Base-by-base conservation (phyloP, 1,140 invertebrate genomes). In the Drosophila dunni region DNA sequence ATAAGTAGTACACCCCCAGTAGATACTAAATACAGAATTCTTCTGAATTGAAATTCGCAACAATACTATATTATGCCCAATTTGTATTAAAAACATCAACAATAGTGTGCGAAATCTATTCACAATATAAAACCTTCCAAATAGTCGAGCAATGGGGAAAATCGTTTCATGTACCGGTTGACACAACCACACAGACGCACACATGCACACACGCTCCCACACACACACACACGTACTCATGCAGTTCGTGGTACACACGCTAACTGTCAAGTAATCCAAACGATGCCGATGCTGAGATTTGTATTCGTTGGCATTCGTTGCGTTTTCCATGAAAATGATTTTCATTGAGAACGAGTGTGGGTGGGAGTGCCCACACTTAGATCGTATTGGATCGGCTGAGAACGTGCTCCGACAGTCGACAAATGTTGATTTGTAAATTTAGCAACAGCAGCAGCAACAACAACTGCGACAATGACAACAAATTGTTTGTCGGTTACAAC, bases 101-200 rank as follows among this genome's bases (percentile, higher is more conserved):
- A 64, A 60, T 70, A 56, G 24, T 34, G 40, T 45, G 54, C 57
- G 62, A 70, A 81, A 79, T 69, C 79, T 66, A 75, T 78, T 70
- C 48, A 76, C 61, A 63, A 80, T 81, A 78, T 63, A 68, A 65
- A 66, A 66, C 56, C 34, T 48, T 50, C 68, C 15, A 66, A 75
- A 78, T 61, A 71, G 72, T 67, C n/a, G 34, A 77, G 65, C 62
- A 67, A 53, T 62, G 45, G 54, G 65, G 48, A 45, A 75, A 72
- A 79, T 72, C 78, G 75, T 86, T 81, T 85, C 68, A 79, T 76
- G 40, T 82, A 75, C 82, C 82, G 82, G 82, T 78, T 69, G 24
- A 40, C 44, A 65, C 29, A 54, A 48, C 64, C 44, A 45, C 38
- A 75, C 57, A 53, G 45, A 65, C 57, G 7, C 33, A 53, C 13